Percentiles rank a stretch among this genome's conserved stretches.
Evolutionary conservation across 2,888 invertebrate genomes (phyloP).

Genomic region (Idaea dimidiata): DNA sequence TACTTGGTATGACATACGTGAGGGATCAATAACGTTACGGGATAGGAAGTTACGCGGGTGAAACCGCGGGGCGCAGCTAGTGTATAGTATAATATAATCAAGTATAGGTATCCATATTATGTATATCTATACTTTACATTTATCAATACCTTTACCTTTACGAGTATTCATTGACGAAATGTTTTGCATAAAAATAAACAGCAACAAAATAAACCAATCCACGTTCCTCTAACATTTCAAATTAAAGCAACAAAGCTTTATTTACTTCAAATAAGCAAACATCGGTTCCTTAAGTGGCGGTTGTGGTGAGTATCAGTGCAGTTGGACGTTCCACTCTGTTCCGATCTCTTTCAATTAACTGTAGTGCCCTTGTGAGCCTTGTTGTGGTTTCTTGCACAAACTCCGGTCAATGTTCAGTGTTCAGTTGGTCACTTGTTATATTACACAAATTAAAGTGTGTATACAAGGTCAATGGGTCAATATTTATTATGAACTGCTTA

Average conservation of each 20-base stretch:
- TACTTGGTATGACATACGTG: too few species aligned
- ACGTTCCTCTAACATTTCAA: constrained; percentile 2
- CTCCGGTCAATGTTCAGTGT: constrained; percentile 43
- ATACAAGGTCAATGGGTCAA: too few species aligned
- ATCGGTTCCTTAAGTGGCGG: constrained; percentile 31
- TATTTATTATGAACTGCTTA: too few species aligned
- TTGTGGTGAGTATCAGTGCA: constrained; percentile 32
- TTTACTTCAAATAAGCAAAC: constrained; percentile 19
- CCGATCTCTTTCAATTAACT: constrained; percentile 76
- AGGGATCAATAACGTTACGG: too few species aligned
- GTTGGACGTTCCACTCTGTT: constrained; percentile 53
- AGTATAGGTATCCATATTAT: too few species aligned
- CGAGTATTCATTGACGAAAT: too few species aligned
- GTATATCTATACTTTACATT: too few species aligned
- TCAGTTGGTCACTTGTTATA: constrained; percentile 31
- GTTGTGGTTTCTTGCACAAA: constrained; percentile 39
- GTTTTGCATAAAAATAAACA: background rate
- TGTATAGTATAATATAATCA: too few species aligned
- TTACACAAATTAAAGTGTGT: background rate
- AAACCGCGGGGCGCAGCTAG: too few species aligned
- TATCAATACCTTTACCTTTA: too few species aligned
- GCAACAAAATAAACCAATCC: background rate
- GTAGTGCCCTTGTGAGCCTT: constrained; percentile 49
- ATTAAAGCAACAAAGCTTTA: constrained; percentile 11
- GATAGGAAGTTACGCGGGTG: too few species aligned